Percentiles rank a stretch among this genome's conserved stretches.
These are phyloP conservation scores for Heliconius erato DNA, from an alignment of 2,888 invertebrate species.

Conservation along the genomic window DNA sequence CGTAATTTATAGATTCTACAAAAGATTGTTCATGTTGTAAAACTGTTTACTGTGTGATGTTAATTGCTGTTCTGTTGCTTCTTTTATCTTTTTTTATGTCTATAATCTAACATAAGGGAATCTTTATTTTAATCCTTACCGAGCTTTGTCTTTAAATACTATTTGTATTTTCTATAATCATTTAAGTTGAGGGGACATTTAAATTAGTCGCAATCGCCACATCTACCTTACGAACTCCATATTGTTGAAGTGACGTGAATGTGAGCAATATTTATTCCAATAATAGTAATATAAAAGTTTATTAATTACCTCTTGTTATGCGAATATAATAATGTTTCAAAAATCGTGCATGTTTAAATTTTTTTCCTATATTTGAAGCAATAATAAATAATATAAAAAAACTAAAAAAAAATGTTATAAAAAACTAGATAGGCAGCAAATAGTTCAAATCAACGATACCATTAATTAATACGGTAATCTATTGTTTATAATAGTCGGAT, in stretches of 20 bases:
- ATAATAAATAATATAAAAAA: constrained; percentile 12
- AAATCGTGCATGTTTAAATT: constrained; percentile 15
- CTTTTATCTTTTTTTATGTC: not conserved
- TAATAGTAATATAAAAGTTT: constrained; percentile 6
- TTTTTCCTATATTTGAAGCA: constrained; percentile 11
- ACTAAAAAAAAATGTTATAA: not conserved
- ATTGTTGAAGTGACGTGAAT: not conserved
- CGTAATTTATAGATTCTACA: not conserved
- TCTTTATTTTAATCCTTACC: not conserved
- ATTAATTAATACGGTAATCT: not conserved
- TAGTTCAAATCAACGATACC: constrained; percentile 13
- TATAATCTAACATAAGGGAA: not conserved
- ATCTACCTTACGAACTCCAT: not conserved
- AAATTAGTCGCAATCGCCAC: not conserved
- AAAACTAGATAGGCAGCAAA: constrained; percentile 16
- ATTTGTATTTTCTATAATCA: not conserved
- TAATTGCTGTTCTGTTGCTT: not conserved
- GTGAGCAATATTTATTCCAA: constrained; percentile 17
- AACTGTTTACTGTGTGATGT: not conserved
- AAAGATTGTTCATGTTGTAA: not conserved
- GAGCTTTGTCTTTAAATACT: not conserved
- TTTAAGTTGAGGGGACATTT: constrained; percentile 8
- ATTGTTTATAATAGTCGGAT: constrained; percentile 6
- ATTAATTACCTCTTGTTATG: constrained; percentile 24
- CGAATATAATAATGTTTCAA: constrained; percentile 11